phyloP scores from a whole-genome alignment of 2,888 invertebrate species.

The Choreutis nemorana region DNA sequence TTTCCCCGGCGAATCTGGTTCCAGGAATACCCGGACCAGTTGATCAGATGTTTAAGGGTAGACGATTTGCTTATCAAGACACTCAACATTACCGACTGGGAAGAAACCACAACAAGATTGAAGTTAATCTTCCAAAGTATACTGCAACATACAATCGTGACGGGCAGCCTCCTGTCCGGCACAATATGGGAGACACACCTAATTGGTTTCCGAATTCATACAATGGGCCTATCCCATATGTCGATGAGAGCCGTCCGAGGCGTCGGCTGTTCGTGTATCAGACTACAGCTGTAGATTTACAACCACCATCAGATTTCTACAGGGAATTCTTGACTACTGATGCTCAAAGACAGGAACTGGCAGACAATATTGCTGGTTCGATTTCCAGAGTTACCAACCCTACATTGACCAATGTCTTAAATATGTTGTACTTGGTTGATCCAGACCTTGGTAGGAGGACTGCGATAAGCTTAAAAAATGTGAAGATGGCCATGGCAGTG shows the following conservation, averaged over 20 bases:
- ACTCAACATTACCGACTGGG: conserved; percentile 47
- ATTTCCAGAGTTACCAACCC: conserved; percentile 26
- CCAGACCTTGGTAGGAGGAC: conserved; percentile 72
- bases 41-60: conserved; percentile 58
- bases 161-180: conserved; percentile 17
- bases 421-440: conserved; percentile 79
- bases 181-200: conserved; percentile 19
- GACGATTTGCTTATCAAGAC: conserved; percentile 58
- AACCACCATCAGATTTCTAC: conserved; percentile 77
- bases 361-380: conserved; percentile 13
- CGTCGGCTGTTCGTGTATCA: conserved; percentile 15
- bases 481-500: conserved; percentile 39
- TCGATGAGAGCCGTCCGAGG: conserved; percentile 16
- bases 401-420: conserved; percentile 79
- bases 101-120: conserved; percentile 21
- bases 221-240: conserved; percentile 22
- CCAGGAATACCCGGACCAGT: conserved; percentile 58
- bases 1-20: conserved; percentile 31
- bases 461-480: too few species aligned
- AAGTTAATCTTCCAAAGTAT: conserved; percentile 19
- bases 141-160: conserved; percentile 20
- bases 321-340: conserved; percentile 65
- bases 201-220: conserved; percentile 26
- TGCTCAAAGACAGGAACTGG: conserved; percentile 13
- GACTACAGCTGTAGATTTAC: conserved; percentile 17